phyloP scores from a whole-genome alignment of 2,113 vertebrate genomes.

The Saccopteryx bilineata region DNA sequence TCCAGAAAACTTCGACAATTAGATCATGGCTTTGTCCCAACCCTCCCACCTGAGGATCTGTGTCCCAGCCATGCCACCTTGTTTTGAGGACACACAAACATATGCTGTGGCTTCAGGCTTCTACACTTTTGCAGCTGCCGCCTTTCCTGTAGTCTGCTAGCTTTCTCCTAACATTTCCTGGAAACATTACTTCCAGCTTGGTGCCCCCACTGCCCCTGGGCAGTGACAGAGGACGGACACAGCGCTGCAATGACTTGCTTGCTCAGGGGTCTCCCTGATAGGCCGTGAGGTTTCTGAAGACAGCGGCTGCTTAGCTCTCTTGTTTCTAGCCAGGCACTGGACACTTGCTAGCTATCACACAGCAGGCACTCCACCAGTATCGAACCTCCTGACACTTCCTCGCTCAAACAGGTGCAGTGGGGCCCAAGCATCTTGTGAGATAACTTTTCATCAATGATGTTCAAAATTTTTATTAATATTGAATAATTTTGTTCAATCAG shows the following conservation, averaged over 20 bases:
- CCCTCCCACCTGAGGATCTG: accelerated
- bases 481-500: background rate
- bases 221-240: accelerated
- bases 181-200: background rate
- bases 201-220: no score
- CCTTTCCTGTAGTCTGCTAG: background rate
- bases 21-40: accelerated
- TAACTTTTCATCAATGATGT: background rate
- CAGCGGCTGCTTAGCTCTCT: accelerated
- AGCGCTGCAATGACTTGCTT: accelerated
- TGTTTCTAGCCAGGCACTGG: accelerated
- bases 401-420: background rate
- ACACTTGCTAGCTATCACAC: background rate
- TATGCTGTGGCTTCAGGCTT: background rate
- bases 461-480: background rate
- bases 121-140: background rate
- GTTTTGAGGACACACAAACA: background rate
- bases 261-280: accelerated
- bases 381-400: accelerated
- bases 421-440: no score
- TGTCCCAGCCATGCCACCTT: accelerated
- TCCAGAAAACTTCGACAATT: background rate
- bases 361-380: background rate
- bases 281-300: background rate
- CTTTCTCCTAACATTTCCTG: background rate